A percentile compares a stretch with the other conserved stretches of the same genome.
Evolutionary conservation across 2,797 vertebrate species (phyloP).

Genomic region (Selene dorsalis): DNA sequence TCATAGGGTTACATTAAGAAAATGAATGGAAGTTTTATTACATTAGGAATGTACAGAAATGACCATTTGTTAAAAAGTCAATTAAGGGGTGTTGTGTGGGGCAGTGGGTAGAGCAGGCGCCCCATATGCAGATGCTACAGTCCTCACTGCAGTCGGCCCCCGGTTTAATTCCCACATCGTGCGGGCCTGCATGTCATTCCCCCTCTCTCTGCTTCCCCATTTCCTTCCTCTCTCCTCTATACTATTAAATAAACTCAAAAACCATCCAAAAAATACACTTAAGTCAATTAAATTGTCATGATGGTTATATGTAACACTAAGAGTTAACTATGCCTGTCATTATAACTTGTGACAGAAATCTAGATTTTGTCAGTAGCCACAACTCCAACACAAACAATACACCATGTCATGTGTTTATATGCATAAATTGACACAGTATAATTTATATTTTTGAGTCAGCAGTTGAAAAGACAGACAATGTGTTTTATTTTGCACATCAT

Average conservation of each 20-base stretch:
- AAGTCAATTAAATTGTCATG: not conserved
- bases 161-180: too few relatives aligned
- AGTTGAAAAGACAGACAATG: conserved; percentile 26
- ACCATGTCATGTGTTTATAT: too few relatives aligned
- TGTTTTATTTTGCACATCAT: conserved; percentile 37
- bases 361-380: conserved; percentile 18
- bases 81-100: too few relatives aligned
- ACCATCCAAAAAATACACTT: too few relatives aligned
- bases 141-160: too few relatives aligned
- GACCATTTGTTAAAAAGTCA: not conserved
- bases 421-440: not conserved
- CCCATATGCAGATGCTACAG: too few relatives aligned
- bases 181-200: too few relatives aligned
- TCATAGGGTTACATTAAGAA: not conserved
- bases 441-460: conserved; percentile 1
- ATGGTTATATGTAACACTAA: not conserved
- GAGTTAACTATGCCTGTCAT: not conserved
- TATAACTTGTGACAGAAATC: not conserved
- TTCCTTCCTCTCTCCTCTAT: too few relatives aligned
- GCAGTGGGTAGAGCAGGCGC: too few relatives aligned
- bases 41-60: not conserved
- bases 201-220: too few relatives aligned
- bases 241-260: too few relatives aligned
- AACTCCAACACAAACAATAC: not conserved
- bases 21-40: not conserved